A percentile compares a stretch with the other conserved stretches of the same genome.
phyloP scores from a whole-genome alignment of 2,113 vertebrate genomes.

The Lutjanus erythropterus region DNA sequence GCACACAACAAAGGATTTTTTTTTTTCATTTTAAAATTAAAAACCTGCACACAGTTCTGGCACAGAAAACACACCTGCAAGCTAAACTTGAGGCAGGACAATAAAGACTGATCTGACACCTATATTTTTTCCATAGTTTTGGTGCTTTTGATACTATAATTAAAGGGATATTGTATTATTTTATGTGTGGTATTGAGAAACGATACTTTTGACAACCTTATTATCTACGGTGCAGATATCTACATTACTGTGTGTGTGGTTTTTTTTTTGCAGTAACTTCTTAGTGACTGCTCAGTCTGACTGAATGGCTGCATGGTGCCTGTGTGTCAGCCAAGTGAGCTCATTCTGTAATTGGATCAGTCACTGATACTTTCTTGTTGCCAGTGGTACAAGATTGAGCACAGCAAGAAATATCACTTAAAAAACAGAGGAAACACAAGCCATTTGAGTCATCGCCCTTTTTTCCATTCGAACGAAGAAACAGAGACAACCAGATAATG shows the following conservation, averaged over 20 bases:
- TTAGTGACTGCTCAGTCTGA: slow-evolving; percentile 9
- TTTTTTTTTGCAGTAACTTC: slow-evolving; percentile 8
- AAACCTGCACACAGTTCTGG: too few species aligned
- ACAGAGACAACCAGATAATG: not conserved
- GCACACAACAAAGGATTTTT: too few species aligned
- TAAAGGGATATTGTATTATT: too few species aligned
- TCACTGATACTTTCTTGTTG: slow-evolving; percentile 54
- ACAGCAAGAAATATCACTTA: not conserved
- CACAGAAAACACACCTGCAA: too few species aligned
- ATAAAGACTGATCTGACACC: too few species aligned
- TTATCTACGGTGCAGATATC: not conserved
- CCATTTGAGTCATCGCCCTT: not conserved
- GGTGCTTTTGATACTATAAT: too few species aligned
- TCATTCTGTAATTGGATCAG: slow-evolving; percentile 63
- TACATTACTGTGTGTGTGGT: not conserved
- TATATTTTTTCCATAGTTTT: too few species aligned
- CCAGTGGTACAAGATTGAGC: slow-evolving; percentile 30
- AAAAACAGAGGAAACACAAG: not conserved
- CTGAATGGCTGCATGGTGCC: slow-evolving; percentile 20
- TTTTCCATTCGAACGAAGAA: not conserved
- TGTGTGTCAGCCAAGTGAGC: slow-evolving; percentile 48
- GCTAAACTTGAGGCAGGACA: too few species aligned
- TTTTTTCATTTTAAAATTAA: too few species aligned
- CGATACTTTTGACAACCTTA: too few species aligned
- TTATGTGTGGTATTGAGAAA: too few species aligned